phyloP scores from a whole-genome alignment of 2,797 vertebrate genomes.

The Gymnoscopelus braueri region DNA sequence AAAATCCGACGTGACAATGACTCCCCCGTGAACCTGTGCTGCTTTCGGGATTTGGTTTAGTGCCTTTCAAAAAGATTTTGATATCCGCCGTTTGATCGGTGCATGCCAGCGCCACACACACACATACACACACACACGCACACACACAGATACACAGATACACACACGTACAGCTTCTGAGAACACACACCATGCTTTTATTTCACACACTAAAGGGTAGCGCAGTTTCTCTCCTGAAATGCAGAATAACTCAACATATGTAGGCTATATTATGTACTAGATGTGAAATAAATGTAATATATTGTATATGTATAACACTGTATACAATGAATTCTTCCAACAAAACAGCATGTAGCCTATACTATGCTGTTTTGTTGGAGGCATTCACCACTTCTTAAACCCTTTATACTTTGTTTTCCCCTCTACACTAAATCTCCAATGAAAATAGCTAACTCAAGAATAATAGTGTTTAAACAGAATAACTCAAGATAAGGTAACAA shows the following conservation, averaged over 20 bases:
- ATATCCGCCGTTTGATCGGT: constrained; percentile 65
- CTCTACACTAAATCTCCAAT: too few relatives aligned
- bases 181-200: constrained; percentile 39
- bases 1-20: constrained; percentile 25
- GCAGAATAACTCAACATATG: constrained; percentile 53
- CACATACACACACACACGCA: background rate
- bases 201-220: constrained; percentile 51
- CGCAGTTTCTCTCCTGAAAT: constrained; percentile 51
- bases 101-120: constrained; percentile 58
- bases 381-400: too few relatives aligned
- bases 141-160: constrained; percentile 4
- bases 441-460: too few relatives aligned
- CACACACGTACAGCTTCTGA: background rate
- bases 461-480: too few relatives aligned
- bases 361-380: too few relatives aligned
- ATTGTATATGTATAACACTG: constrained; percentile 3
- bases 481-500: too few relatives aligned
- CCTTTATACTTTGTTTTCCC: too few relatives aligned
- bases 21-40: constrained; percentile 37
- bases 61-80: constrained; percentile 51
- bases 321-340: too few relatives aligned
- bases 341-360: too few relatives aligned
- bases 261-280: constrained; percentile 35
- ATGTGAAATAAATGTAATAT: background rate
- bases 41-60: constrained; percentile 31